phyloP scores from a whole-genome alignment of 2,888 invertebrate genomes.

The Nephrotoma flavescens region DNA sequence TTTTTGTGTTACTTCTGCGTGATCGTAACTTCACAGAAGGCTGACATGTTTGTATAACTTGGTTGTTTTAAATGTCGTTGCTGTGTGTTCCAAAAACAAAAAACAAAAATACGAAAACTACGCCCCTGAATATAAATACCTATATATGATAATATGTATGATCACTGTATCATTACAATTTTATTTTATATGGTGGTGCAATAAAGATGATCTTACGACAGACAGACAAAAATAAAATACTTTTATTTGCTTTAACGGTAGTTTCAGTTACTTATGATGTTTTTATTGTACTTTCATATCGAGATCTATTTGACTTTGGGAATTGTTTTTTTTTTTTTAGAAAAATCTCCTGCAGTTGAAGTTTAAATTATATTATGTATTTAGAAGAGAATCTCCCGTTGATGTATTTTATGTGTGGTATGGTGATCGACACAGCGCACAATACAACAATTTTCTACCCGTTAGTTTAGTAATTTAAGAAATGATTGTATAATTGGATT shows the following conservation, averaged over 20 bases:
- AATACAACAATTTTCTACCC: background rate
- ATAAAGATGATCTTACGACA: background rate
- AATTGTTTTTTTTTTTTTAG: background rate
- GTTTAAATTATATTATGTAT: background rate
- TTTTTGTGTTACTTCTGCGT: background rate
- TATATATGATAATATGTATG: background rate
- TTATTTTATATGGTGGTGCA: background rate
- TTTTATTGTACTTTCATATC: background rate
- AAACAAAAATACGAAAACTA: background rate
- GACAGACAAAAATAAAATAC: background rate
- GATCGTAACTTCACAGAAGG: background rate
- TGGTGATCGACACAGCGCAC: background rate
- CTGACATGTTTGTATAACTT: background rate
- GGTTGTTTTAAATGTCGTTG: background rate
- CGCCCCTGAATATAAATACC: background rate
- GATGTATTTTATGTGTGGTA: background rate
- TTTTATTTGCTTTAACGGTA: background rate
- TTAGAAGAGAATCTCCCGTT: background rate
- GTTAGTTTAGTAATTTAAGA: background rate
- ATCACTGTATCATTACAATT: background rate
- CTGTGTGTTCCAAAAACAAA: background rate
- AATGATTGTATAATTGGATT: background rate
- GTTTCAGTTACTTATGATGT: background rate
- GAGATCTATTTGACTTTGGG: background rate
- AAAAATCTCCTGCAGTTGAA: background rate